Percentiles rank a stretch among this genome's conserved stretches.
Evolutionary conservation across 2,888 invertebrate species (phyloP).

Genomic region (Dryobota labecula): DNA sequence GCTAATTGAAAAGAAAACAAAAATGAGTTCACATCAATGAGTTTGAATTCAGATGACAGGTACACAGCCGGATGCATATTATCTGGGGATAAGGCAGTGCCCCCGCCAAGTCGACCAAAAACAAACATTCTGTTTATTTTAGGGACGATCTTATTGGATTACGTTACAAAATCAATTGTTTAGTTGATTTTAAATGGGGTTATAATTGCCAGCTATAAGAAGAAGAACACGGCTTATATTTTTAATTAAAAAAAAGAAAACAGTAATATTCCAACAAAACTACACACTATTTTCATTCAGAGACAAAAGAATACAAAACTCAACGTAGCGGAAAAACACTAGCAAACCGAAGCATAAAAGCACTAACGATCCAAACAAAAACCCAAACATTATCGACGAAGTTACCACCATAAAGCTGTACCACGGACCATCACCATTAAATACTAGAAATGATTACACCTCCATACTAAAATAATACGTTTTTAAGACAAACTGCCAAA

Average conservation of each 20-base stretch:
- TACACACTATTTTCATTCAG: neutral
- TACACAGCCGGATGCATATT: neutral
- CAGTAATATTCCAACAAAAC: neutral
- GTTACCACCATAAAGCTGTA: slow-evolving; percentile 36
- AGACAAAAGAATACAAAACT: neutral
- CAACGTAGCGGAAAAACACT: slow-evolving; percentile 3
- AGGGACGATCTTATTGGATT: neutral
- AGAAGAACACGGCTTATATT: neutral
- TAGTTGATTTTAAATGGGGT: neutral
- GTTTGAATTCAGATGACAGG: neutral
- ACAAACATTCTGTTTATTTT: too few relatives aligned
- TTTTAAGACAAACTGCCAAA: slow-evolving; percentile 77
- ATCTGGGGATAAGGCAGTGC: too few relatives aligned
- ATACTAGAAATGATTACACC: slow-evolving; percentile 70
- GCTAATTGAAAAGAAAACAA: slow-evolving; percentile 36
- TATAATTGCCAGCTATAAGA: neutral
- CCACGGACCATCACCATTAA: slow-evolving; percentile 69
- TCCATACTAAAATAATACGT: slow-evolving; percentile 70
- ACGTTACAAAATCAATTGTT: neutral
- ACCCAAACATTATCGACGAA: slow-evolving; percentile 46
- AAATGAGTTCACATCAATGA: neutral
- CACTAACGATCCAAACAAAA: slow-evolving; percentile 41
- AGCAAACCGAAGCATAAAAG: slow-evolving; percentile 35
- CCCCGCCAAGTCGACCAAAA: too few relatives aligned
- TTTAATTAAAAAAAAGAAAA: neutral